Evolutionary conservation across 2,888 invertebrate species (phyloP).

Genomic region (Acleris cristana): DNA sequence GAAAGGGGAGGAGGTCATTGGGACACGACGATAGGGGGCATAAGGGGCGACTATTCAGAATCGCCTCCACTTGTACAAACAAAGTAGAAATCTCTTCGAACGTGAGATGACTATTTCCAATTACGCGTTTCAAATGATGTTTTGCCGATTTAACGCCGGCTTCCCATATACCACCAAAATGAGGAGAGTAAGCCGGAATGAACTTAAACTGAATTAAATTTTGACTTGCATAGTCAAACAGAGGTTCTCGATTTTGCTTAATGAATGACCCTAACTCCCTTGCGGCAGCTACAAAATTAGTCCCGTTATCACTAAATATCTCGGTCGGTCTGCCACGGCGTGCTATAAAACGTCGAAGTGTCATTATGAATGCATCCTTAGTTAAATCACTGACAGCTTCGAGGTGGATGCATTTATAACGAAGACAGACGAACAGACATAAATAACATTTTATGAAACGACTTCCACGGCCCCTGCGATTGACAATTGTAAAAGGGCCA

Average conservation of each 20-base stretch:
- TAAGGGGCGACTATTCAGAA: too few species aligned
- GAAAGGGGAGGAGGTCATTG: too few species aligned
- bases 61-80: too few species aligned
- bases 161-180: neutral
- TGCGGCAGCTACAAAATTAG: too few species aligned
- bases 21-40: too few species aligned
- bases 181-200: slow-evolving; percentile 1
- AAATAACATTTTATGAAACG: neutral
- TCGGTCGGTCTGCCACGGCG: slow-evolving; percentile 21
- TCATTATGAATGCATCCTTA: slow-evolving; percentile 12
- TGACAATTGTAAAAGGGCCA: too few species aligned
- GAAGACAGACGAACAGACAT: too few species aligned
- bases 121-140: slow-evolving; percentile 3
- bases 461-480: slow-evolving; percentile 3
- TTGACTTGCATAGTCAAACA: slow-evolving; percentile 10
- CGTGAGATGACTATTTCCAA: neutral
- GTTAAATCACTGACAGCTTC: slow-evolving; percentile 3
- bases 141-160: too few species aligned
- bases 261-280: too few species aligned
- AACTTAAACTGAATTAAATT: slow-evolving; percentile 1
- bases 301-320: slow-evolving; percentile 2
- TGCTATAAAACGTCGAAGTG: slow-evolving; percentile 12
- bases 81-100: too few species aligned
- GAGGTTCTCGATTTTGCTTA: too few species aligned
- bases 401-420: neutral